Evolutionary conservation across 2,797 vertebrate species (phyloP).

Genomic region (Limnodromus scolopaceus): DNA sequence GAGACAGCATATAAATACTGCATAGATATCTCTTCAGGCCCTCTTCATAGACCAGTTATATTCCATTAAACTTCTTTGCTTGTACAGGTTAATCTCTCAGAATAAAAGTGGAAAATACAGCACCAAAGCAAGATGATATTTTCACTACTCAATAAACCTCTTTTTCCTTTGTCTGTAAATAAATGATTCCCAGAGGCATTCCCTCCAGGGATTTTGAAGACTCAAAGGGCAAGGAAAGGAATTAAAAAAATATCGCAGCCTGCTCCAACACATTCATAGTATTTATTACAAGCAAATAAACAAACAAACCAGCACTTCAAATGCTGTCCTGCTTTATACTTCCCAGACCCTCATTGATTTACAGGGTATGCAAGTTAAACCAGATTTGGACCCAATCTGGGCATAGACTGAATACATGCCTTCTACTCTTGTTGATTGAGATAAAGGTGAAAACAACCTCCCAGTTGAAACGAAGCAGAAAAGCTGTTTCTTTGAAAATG

Average conservation of each 20-base stretch:
- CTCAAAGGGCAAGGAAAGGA: slow-evolving; percentile 17
- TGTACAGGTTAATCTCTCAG: slow-evolving; percentile 65
- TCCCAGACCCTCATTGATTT: neutral
- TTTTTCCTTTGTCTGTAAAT: slow-evolving; percentile 53
- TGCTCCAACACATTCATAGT: neutral
- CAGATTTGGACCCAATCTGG: neutral
- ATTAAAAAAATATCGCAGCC: neutral
- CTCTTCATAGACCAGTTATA: slow-evolving; percentile 49
- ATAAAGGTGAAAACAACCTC: neutral
- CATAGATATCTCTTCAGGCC: slow-evolving; percentile 56
- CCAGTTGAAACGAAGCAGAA: neutral
- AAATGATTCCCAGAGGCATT: slow-evolving; percentile 50
- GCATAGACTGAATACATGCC: neutral
- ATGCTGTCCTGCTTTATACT: neutral
- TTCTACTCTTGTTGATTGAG: neutral
- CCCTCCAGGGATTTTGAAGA: neutral
- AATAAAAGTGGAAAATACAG: slow-evolving; percentile 60
- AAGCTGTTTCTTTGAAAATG: neutral
- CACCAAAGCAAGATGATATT: slow-evolving; percentile 58
- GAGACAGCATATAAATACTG: slow-evolving; percentile 67
- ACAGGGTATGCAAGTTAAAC: neutral
- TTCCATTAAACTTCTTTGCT: slow-evolving; percentile 57
- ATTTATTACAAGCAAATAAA: slow-evolving; percentile 14
- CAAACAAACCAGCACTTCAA: neutral
- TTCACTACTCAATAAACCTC: slow-evolving; percentile 57